Conservation (phyloP, 2,797 vertebrate species). For the Clarias fuscus region DNA sequence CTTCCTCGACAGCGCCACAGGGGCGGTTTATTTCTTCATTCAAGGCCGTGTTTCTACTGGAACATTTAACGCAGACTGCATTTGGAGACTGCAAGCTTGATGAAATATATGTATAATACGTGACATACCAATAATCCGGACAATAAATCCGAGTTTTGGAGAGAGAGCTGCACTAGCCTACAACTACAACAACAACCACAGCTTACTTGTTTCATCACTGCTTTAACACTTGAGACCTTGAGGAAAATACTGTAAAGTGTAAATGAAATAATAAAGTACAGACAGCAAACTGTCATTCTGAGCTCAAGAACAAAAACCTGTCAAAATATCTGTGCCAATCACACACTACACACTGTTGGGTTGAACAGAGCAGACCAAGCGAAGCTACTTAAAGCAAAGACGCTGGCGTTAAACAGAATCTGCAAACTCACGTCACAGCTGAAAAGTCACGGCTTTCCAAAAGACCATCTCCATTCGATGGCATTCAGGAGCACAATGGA, state of each 20-base stretch:
- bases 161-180: too few species aligned
- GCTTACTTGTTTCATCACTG: too few species aligned
- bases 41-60: too few species aligned
- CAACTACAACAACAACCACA: too few species aligned
- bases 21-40: too few species aligned
- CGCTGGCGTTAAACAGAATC: constrained; percentile 57
- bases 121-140: too few species aligned
- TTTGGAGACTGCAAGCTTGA: too few species aligned
- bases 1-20: too few species aligned
- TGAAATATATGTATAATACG: too few species aligned
- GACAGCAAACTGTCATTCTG: background rate
- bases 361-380: background rate
- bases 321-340: background rate
- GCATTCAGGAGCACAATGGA: background rate
- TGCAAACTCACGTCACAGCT: constrained; percentile 64
- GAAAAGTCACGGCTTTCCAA: constrained; percentile 23
- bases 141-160: too few species aligned
- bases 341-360: background rate
- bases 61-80: too few species aligned
- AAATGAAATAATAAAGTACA: background rate
- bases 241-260: background rate
- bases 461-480: constrained; percentile 8
- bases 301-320: background rate
- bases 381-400: constrained; percentile 55
- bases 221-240: background rate